These are phyloP conservation scores for Steromphala cineraria DNA, from an alignment of 2,888 invertebrate species.

Conservation along the genomic window DNA sequence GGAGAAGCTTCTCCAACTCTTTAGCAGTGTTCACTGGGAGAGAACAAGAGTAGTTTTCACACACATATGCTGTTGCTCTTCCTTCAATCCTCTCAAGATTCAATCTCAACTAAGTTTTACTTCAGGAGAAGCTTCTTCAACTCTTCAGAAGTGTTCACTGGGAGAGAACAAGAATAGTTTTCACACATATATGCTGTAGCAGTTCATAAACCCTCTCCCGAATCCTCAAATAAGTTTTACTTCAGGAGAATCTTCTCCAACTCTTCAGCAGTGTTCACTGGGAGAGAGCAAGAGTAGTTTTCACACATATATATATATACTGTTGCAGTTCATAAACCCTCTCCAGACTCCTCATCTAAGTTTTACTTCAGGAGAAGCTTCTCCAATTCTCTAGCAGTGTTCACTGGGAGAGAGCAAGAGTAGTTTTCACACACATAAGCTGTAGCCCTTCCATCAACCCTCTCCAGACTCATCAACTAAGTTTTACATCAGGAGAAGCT, in stretches of 20 bases:
- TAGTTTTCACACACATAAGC: conserved; percentile 78
- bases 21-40: conserved; percentile 76
- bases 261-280: conserved; percentile 76
- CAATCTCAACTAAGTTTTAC: too few species aligned
- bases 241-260: conserved; percentile 21
- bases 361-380: neutral
- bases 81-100: too few species aligned
- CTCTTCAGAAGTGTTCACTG: conserved; percentile 76
- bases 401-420: conserved; percentile 76
- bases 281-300: conserved; percentile 75
- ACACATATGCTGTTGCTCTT: conserved; percentile 75
- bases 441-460: too few species aligned
- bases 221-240: too few species aligned
- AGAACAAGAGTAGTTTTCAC: conserved; percentile 78
- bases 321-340: conserved; percentile 80
- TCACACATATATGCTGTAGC: conserved; percentile 78
- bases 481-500: neutral
- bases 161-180: conserved; percentile 75
- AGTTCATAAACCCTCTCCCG: too few species aligned
- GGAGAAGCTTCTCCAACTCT: conserved; percentile 26
- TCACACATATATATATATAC: conserved; percentile 85
- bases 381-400: conserved; percentile 75
- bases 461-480: too few species aligned
- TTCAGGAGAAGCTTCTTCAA: conserved; percentile 21
- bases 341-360: conserved; percentile 59